A percentile compares a stretch with the other conserved stretches of the same genome.
phyloP scores from a whole-genome alignment of 2,113 vertebrate genomes.

The Procapra przewalskii region DNA sequence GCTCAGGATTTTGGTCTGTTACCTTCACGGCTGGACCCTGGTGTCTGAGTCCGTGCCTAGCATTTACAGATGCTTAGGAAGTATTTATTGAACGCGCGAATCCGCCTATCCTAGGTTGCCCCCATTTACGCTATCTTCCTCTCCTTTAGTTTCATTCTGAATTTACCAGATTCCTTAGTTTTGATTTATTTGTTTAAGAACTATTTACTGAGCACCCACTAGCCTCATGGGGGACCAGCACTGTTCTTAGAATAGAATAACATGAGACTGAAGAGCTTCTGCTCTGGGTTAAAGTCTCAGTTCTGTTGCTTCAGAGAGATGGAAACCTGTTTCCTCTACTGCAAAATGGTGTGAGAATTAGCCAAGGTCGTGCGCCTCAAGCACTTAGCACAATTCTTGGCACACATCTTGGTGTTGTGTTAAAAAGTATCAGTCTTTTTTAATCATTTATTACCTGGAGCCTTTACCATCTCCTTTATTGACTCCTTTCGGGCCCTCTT shows the following conservation, averaged over 20 bases:
- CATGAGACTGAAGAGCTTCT: not conserved
- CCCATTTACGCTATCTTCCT: not conserved
- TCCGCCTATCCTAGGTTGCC: not conserved
- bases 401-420: not conserved
- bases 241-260: not conserved
- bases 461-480: not conserved
- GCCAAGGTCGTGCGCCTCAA: not conserved
- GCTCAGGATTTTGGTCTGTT: not conserved
- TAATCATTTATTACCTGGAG: not conserved
- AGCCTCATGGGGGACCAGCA: not conserved
- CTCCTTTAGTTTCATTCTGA: not conserved
- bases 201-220: not conserved
- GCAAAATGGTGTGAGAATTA: not conserved
- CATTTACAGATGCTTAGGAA: not conserved
- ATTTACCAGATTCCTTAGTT: not conserved
- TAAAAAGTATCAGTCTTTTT: not conserved
- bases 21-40: not conserved
- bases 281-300: not conserved
- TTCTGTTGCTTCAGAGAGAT: not conserved
- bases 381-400: not conserved
- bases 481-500: not conserved
- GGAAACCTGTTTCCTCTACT: not conserved
- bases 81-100: not conserved
- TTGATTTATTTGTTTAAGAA: not conserved
- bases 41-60: not conserved